These are phyloP conservation scores for Orcinus orca DNA, from an alignment of 2,113 vertebrate species.

Conservation along the genomic window DNA sequence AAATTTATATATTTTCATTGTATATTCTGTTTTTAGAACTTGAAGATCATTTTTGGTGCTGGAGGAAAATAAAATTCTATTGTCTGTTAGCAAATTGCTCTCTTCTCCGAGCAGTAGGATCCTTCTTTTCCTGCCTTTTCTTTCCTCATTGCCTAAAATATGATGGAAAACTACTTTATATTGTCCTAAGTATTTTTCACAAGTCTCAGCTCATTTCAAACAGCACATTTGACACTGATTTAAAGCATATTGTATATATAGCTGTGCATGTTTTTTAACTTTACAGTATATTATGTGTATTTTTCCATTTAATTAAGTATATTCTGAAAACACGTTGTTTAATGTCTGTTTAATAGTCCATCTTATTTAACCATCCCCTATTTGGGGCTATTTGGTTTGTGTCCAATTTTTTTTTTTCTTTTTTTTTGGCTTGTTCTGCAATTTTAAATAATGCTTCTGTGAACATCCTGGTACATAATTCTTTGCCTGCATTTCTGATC, in stretches of 20 bases:
- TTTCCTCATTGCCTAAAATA: not conserved
- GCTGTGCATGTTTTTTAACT: slow-evolving; percentile 23
- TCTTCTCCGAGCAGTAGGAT: not conserved
- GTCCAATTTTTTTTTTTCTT: not conserved
- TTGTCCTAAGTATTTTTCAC: not conserved
- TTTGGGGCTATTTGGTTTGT: slow-evolving; percentile 16
- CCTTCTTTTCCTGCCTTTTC: not conserved
- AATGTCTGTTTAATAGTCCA: slow-evolving; percentile 47
- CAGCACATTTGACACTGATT: not conserved
- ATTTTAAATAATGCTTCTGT: slow-evolving; percentile 53
- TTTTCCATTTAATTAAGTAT: slow-evolving; percentile 43
- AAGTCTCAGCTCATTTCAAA: not conserved
- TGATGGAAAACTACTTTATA: not conserved
- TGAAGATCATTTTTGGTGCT: not conserved
- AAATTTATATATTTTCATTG: not conserved
- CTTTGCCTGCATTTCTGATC: slow-evolving; percentile 47
- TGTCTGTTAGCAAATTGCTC: not conserved
- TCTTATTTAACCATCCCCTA: slow-evolving; percentile 23
- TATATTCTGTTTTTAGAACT: not conserved
- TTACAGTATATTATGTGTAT: not conserved
- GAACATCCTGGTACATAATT: slow-evolving; percentile 36
- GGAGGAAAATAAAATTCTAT: not conserved
- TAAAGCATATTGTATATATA: not conserved
- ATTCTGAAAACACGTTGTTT: slow-evolving; percentile 20
- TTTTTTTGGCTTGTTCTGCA: slow-evolving; percentile 6